Conservation (phyloP, 2,888 invertebrate species). For the Leucania comma region DNA sequence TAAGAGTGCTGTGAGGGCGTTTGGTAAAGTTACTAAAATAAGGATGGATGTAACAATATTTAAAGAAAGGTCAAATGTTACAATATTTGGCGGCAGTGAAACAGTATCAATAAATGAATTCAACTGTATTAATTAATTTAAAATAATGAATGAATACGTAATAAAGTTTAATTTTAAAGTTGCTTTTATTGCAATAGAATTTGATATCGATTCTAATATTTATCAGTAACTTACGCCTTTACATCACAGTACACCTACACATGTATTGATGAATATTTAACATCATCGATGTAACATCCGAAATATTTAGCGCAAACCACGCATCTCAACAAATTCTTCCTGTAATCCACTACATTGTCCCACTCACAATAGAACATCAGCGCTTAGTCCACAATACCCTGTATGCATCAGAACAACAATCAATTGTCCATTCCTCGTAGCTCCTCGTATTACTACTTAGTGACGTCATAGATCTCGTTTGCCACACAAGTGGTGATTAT, state of each 20-base stretch:
- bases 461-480: slow-evolving; percentile 68
- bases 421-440: slow-evolving; percentile 65
- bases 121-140: too few relatives aligned
- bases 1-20: too few relatives aligned
- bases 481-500: slow-evolving; percentile 84
- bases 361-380: slow-evolving; percentile 31
- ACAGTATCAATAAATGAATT: background rate
- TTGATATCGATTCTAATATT: background rate
- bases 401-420: slow-evolving; percentile 44
- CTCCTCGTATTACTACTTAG: slow-evolving; percentile 61
- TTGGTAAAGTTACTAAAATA: too few relatives aligned
- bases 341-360: slow-evolving; percentile 40
- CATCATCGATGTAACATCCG: background rate
- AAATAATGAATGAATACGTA: background rate
- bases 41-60: too few relatives aligned
- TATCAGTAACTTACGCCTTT: background rate
- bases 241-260: too few relatives aligned
- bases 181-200: background rate
- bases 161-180: background rate
- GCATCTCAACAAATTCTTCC: slow-evolving; percentile 28
- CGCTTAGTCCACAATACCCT: slow-evolving; percentile 41
- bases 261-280: background rate
- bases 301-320: background rate
- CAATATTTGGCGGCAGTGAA: background rate
- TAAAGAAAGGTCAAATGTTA: too few relatives aligned